A percentile compares a stretch with the other conserved stretches of the same genome.
phyloP scores from a whole-genome alignment of 2,797 vertebrate species.

The Gastrophryne carolinensis region DNA sequence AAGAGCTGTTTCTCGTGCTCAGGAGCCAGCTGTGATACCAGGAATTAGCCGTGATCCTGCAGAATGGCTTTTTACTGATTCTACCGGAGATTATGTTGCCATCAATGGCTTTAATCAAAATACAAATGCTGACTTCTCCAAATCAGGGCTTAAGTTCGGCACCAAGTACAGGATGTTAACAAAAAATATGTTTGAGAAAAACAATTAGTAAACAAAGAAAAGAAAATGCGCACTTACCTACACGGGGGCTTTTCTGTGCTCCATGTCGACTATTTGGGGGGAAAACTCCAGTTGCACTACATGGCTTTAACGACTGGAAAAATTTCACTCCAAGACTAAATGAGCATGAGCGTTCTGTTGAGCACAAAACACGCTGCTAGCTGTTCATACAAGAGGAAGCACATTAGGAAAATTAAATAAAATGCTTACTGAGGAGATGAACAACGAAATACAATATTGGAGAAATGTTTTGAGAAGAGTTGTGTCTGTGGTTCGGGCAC shows the following conservation, averaged over 20 bases:
- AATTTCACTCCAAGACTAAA: not conserved
- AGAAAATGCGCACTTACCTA: not conserved
- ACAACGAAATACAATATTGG: not conserved
- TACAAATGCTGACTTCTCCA: not conserved
- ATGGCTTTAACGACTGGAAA: constrained; percentile 3
- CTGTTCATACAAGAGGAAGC: not conserved
- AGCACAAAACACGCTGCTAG: not conserved
- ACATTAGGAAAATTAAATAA: not conserved
- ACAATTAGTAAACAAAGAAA: constrained; percentile 2
- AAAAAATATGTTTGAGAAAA: not conserved
- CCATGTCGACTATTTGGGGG: not conserved
- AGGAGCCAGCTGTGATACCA: not conserved
- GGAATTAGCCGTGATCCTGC: not conserved
- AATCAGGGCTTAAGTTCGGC: not conserved
- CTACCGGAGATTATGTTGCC: not conserved
- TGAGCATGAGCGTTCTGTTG: not conserved
- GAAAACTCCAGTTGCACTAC: not conserved
- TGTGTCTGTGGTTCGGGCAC: not conserved
- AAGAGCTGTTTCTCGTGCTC: no score
- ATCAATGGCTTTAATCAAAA: constrained; percentile 7
- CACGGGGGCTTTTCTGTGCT: not conserved
- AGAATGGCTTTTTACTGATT: not conserved
- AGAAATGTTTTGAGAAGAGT: constrained; percentile 3
- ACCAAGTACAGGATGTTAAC: not conserved
- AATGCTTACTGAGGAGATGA: not conserved